Base-by-base conservation (phyloP, 2,888 invertebrate genomes). In the Hermaeophaga mercurialis region DNA sequence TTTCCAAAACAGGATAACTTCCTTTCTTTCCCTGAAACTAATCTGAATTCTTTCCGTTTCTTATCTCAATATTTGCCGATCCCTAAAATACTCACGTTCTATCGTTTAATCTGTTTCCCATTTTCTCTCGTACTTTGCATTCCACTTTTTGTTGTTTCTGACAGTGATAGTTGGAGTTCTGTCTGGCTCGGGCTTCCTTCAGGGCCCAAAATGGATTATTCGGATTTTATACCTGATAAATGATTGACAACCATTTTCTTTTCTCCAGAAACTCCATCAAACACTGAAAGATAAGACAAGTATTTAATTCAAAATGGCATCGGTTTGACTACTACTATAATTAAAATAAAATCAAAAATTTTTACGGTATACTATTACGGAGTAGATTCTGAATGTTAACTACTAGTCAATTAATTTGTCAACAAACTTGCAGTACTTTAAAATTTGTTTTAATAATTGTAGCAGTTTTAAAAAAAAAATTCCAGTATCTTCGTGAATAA, bases 91-190 rank as follows among this genome's bases (percentile, higher is more conserved):
- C 70, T 73, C 74, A 74, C 74, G 74, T 74, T 64, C 60, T 64
- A 70, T 66, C 74, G 70, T 74, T 74, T 74, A 74, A 74, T 73
- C 73, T 73, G 72, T 73, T 74, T 71, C 70, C 69, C 72, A 71
- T 71, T 70, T 69, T 68, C 65, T 66, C 55, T 64, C 49, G 47
- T 56, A 58, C 55, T 63, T 61, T 61, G 57, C 63, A 52, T 63
- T 59, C 50, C 54, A 36, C 43, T 58, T 61, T 62, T 59, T 59
- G 39, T 59, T 58, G 53, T 59, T 56, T 45, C 45, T 49, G 58
- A 58, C 61, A 58, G 47, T 56, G 54, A 61, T 58, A 58, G 54
- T 61, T 56, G 34, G 56, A 59, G 56, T 47, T 64, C 60, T 48
- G 56, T 48, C 56, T 34, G 54, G 47, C 56, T 57, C 50, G 31